Conservation (phyloP, 2,113 vertebrate genomes). For the Siniperca knerii region DNA sequence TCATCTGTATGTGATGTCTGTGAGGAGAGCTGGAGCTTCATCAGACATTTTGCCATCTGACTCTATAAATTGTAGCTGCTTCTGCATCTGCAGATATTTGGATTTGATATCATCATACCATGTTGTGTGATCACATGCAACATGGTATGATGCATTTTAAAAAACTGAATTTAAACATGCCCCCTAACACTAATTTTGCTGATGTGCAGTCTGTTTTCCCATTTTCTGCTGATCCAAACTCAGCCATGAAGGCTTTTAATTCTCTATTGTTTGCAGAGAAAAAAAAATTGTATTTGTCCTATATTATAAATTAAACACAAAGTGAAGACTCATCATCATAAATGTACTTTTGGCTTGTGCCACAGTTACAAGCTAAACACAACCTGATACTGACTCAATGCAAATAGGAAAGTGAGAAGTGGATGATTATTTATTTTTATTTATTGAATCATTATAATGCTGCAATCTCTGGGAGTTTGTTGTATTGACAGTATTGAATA, state of each 20-base stretch:
- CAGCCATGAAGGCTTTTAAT: not conserved
- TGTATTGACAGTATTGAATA: not conserved
- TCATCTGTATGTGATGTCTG: conserved; percentile 14
- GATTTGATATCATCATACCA: not conserved
- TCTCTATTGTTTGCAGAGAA: not conserved
- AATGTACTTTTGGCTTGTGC: not conserved
- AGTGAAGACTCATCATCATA: not conserved
- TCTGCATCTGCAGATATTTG: conserved; percentile 5
- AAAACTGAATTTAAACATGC: not conserved
- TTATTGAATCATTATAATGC: not conserved
- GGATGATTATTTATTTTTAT: not conserved
- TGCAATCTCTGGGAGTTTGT: not conserved
- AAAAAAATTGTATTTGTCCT: not conserved
- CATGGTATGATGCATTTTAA: no score
- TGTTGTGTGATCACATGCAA: not conserved
- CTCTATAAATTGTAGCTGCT: not conserved
- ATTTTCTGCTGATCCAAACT: conserved; percentile 5
- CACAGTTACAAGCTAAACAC: not conserved
- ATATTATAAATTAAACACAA: not conserved
- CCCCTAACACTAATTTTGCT: not conserved
- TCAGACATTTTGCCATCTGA: not conserved
- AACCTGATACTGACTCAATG: not conserved
- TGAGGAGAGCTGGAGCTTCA: not conserved
- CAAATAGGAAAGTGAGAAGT: not conserved
- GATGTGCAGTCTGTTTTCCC: not conserved